Conservation (phyloP, 2,888 invertebrate genomes). For the Psylliodes chrysocephalus region DNA sequence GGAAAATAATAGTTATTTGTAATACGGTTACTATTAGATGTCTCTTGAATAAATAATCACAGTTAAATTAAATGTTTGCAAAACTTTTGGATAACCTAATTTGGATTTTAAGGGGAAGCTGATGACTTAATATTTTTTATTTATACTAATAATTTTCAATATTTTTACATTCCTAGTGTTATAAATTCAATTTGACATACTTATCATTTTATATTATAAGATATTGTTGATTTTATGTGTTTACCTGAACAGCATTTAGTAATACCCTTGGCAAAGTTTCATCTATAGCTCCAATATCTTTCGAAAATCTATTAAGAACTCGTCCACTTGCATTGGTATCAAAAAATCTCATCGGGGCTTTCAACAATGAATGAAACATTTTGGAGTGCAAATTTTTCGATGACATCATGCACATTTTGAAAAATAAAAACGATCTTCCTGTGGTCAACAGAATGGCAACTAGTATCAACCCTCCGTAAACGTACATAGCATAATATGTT, state of each 20-base stretch:
- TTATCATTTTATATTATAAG: no score
- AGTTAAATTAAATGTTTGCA: no score
- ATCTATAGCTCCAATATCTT: constrained; percentile 84
- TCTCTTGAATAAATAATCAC: no score
- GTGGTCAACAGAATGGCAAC: constrained; percentile 70
- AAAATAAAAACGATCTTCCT: constrained; percentile 74
- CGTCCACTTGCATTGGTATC: constrained; percentile 84
- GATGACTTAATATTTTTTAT: no score
- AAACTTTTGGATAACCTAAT: no score
- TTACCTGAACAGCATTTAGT: constrained; percentile 71
- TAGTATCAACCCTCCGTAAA: constrained; percentile 70
- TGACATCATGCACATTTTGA: constrained; percentile 78
- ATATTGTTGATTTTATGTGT: no score
- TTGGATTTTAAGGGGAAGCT: no score
- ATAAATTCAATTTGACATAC: background rate
- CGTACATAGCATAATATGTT: constrained; percentile 48
- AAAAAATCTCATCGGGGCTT: constrained; percentile 75
- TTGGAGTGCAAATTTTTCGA: constrained; percentile 78
- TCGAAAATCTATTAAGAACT: constrained; percentile 83
- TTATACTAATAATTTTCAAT: no score
- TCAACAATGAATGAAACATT: constrained; percentile 79
- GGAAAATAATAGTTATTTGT: no score
- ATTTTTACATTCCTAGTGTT: background rate
- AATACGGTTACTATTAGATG: no score
- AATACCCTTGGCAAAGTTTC: constrained; percentile 75